Evolutionary conservation across 2,888 invertebrate species (phyloP).

Genomic region (Athalia rosae): DNA sequence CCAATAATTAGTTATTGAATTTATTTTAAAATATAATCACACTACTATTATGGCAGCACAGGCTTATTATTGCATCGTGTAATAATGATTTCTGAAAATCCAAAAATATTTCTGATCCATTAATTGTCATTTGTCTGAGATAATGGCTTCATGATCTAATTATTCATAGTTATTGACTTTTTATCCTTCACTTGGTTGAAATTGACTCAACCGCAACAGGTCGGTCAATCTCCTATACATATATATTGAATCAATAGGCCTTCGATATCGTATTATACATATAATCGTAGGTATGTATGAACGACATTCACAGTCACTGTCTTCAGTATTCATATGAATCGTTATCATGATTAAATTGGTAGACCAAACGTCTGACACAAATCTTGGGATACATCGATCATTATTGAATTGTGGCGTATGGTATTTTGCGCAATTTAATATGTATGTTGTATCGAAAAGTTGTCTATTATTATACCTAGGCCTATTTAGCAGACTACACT

Average conservation of each 20-base stretch:
- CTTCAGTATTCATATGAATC: background rate
- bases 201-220: background rate
- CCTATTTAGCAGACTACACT: slow-evolving; percentile 18
- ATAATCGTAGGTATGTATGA: slow-evolving; percentile 8
- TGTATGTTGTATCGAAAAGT: slow-evolving; percentile 36
- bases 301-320: background rate
- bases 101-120: slow-evolving; percentile 33
- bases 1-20: slow-evolving; percentile 54
- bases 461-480: slow-evolving; percentile 22
- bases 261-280: background rate
- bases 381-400: background rate
- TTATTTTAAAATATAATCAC: slow-evolving; percentile 48
- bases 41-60: slow-evolving; percentile 57
- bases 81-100: slow-evolving; percentile 43
- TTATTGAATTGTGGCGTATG: background rate
- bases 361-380: slow-evolving; percentile 2
- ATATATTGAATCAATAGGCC: slow-evolving; percentile 18
- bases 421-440: slow-evolving; percentile 25
- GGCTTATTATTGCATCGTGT: slow-evolving; percentile 57
- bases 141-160: background rate
- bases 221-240: background rate
- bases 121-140: background rate
- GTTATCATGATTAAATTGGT: background rate
- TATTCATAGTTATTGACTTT: background rate
- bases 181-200: slow-evolving; percentile 11